phyloP scores from a whole-genome alignment of 2,888 invertebrate species.

The Epinotia bilunana region DNA sequence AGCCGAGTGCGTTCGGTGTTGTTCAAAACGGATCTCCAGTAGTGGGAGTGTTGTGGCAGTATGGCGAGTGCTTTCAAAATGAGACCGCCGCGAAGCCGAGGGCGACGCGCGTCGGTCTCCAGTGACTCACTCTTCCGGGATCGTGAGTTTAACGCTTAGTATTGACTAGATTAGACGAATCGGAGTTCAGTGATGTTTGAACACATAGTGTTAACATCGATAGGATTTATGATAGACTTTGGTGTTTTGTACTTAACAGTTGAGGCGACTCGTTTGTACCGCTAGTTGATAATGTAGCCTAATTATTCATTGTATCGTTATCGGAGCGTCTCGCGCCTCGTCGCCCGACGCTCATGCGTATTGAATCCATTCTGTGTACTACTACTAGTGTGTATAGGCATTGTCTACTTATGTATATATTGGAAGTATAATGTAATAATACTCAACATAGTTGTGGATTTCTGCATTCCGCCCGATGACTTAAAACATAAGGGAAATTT shows the following conservation, averaged over 20 bases:
- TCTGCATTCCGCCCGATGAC: constrained; percentile 85
- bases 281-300: constrained; percentile 74
- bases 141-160: constrained; percentile 65
- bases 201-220: constrained; percentile 75
- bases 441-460: constrained; percentile 85
- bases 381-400: constrained; percentile 63
- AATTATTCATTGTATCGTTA: constrained; percentile 66
- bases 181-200: constrained; percentile 52
- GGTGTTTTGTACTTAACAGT: constrained; percentile 74
- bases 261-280: constrained; percentile 73
- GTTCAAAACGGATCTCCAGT: constrained; percentile 28
- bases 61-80: constrained; percentile 12
- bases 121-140: constrained; percentile 72
- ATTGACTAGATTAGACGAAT: constrained; percentile 54
- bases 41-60: constrained; percentile 14
- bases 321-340: constrained; percentile 66
- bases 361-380: constrained; percentile 75
- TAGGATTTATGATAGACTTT: constrained; percentile 58
- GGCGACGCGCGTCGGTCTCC: constrained; percentile 68
- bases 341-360: constrained; percentile 66
- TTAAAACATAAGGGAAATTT: constrained; percentile 80
- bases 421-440: constrained; percentile 72
- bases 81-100: constrained; percentile 56
- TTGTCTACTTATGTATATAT: constrained; percentile 83
- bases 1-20: constrained; percentile 7